Evolutionary conservation across 1,140 invertebrate species (phyloP), one percentile per base, ranked within the genome.

Genomic region (Chrysopa pallens): DNA sequence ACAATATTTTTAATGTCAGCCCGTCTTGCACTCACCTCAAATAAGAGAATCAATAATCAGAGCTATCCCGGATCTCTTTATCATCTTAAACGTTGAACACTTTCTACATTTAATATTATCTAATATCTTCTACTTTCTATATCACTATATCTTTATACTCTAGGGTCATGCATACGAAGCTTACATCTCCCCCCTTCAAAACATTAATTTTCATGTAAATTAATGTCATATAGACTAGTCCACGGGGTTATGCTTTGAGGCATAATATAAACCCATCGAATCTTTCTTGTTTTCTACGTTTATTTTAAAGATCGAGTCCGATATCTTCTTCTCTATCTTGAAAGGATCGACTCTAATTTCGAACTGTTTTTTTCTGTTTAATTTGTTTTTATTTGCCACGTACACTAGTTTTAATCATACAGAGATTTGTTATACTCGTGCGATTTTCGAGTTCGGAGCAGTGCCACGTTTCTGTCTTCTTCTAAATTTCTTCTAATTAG

Each of bases 321-420:
- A 47, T 41, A 42, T 40, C 27, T 44, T 41, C 31, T 47, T 29
- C 12, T 42, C 13, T 31, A 47, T 47, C 38, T 41, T 38, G 36
- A 42, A 50, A 33, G 46, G 46, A 29, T 46, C 46, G 27, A 49
- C 43, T 41, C 40, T 46, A 11, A 49, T 35, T 38, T 47, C 39
- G 43, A 47, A 46, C 23, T 47, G 23, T 49, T 49, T 49, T 42
- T 43, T 43, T 42, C 48, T 42, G 29, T 50, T 48, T n/a, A 50
- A 27, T 33, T 37, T 36, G 36, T 50, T 50, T 43, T 40, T 46
- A n/a, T 48, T 50, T 45, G 43, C 43, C 13, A 50, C 33, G 14
- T 45, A 50, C 31, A 50, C 48, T 14, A 44, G 40, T 48, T 48
- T 37, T 44, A 48, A 27, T 50, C 42, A 39, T 35, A 39, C 13